Evolutionary conservation across 2,113 vertebrate species (phyloP).

Genomic region (Pygathrix nemaeus): DNA sequence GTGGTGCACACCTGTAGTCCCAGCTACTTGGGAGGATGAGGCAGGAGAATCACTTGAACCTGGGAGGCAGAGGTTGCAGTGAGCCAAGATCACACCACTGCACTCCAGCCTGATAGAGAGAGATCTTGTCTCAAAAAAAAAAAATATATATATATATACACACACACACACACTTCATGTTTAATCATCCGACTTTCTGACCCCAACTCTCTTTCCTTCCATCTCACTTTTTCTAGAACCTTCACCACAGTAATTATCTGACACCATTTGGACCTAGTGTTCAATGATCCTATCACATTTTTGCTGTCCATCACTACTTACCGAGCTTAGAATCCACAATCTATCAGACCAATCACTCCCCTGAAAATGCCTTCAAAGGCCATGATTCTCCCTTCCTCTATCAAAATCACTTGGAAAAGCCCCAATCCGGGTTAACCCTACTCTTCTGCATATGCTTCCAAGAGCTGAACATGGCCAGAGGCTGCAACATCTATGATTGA

Average conservation of each 20-base stretch:
- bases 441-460: not conserved
- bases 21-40: too few species aligned
- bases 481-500: not conserved
- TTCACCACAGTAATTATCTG: not conserved
- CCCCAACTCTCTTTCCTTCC: not conserved
- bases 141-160: too few species aligned
- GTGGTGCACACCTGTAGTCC: too few species aligned
- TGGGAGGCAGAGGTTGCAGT: too few species aligned
- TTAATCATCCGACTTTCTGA: not conserved
- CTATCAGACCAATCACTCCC: not conserved
- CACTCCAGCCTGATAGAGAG: too few species aligned
- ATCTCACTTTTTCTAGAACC: not conserved
- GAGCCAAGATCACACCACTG: too few species aligned
- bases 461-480: not conserved
- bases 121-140: too few species aligned
- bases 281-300: not conserved
- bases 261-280: not conserved
- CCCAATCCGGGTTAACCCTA: not conserved
- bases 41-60: too few species aligned
- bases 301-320: not conserved
- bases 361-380: not conserved
- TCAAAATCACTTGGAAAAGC: constrained; percentile 14
- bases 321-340: not conserved
- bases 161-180: not conserved
- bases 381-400: not conserved